Evolutionary conservation across 1,140 invertebrate species (phyloP), one percentile per base, ranked within the genome.

Genomic region (Drosophila bocqueti): DNA sequence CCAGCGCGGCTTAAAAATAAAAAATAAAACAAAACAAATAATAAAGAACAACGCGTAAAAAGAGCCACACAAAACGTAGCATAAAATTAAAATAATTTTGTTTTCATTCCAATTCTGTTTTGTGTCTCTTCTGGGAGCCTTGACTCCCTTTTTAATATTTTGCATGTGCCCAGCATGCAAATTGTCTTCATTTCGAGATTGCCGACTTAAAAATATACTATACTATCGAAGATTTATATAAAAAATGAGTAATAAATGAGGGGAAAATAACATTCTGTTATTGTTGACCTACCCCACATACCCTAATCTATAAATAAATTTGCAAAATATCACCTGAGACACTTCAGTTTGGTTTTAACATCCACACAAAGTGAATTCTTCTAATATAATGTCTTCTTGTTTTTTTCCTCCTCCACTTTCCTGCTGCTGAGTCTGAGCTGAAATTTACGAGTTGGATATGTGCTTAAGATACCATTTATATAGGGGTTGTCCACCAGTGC

Each of bases 381-480:
- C 50, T 60, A 73, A 59, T 49, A 60, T 43, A 43, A 11, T 42
- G 21, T 42, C 64, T 55, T 54, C 61, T 76, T 76, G 57, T n/a
- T n/a, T 50, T n/a, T 49, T 68, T 68, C 47, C 38, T 46, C 29
- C 49, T 29, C 55, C 16, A 43, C 29, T 38, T 38, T 29, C 1
- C 18, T 24, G 21, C 26, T 43, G 26, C 29, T 69, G 57, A 59
- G 18, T 13, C 42, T 24, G 52, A 16, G 3, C 34, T 55, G 21
- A 52, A 81, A 85, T 85, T 85, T 85, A 85, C 80, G 82, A 63
- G 45, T 69, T 67, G 65, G 66, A 58, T 42, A 63, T 50, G 79
- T 65, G 76, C 81, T 83, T 77, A 77, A 87, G 84, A 87, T 89
- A 78, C 45, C 85, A 72, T 87, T 78, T 81, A 66, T 75, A 73